Evolutionary conservation across 2,888 invertebrate genomes (phyloP).

Genomic region (Epinotia brunnichana): DNA sequence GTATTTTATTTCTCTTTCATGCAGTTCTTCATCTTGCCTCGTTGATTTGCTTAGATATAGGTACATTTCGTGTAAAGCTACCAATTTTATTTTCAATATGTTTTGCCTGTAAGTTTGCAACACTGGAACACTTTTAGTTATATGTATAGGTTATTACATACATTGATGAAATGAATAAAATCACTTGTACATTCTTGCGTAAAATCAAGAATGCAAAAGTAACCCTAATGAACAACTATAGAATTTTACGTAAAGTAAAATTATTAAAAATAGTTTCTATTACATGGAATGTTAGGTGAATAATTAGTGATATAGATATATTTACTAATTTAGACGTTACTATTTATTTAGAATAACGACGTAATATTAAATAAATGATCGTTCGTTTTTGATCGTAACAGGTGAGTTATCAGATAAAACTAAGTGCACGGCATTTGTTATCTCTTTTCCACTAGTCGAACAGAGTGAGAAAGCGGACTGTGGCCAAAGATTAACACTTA

Average conservation of each 20-base stretch:
- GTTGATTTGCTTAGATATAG: not conserved
- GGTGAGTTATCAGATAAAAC: conserved; percentile 3
- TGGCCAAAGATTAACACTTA: not conserved
- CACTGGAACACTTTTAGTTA: conserved; percentile 27
- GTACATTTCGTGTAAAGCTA: not conserved
- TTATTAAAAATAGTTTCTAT: conserved; percentile 28
- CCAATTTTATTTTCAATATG: not conserved
- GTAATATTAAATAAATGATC: conserved; percentile 4
- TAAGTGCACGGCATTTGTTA: not conserved
- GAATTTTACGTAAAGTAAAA: conserved; percentile 47
- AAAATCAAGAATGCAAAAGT: conserved; percentile 59
- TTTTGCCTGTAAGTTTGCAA: conserved; percentile 2
- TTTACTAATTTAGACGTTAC: conserved; percentile 15
- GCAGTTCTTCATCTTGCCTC: not conserved
- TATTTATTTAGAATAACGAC: conserved; percentile 12
- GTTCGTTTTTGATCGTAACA: conserved; percentile 24
- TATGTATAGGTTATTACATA: not conserved
- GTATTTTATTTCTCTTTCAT: not conserved
- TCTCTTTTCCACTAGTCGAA: not conserved
- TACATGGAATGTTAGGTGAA: conserved; percentile 40
- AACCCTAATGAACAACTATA: conserved; percentile 46
- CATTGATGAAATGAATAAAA: conserved; percentile 32
- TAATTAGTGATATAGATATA: conserved; percentile 11
- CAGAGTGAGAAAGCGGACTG: not conserved
- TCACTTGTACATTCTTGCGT: conserved; percentile 56